Percentiles rank a stretch among this genome's conserved stretches.
phyloP scores from a whole-genome alignment of 2,888 invertebrate species.

The Diogma glabrata region DNA sequence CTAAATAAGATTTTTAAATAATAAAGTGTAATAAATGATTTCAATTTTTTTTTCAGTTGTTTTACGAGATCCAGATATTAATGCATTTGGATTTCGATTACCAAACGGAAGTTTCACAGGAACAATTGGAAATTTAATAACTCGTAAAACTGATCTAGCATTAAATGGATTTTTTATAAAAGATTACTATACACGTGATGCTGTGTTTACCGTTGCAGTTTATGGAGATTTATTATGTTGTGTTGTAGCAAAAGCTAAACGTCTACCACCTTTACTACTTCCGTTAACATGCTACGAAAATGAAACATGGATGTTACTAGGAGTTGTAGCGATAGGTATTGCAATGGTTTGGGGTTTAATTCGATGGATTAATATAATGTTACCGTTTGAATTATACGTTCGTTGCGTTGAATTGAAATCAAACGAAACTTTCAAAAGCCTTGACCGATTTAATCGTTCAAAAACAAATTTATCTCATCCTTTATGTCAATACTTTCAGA shows the following conservation, averaged over 20 bases:
- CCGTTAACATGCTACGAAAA: slow-evolving; percentile 31
- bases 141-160: slow-evolving; percentile 30
- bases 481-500: slow-evolving; percentile 18
- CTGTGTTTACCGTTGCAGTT: slow-evolving; percentile 32
- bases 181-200: slow-evolving; percentile 30
- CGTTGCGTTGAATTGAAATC: too few species aligned
- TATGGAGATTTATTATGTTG: slow-evolving; percentile 35
- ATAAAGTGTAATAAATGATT: too few species aligned
- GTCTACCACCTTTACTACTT: slow-evolving; percentile 33
- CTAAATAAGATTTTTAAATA: too few species aligned
- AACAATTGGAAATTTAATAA: slow-evolving; percentile 30
- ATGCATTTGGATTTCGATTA: slow-evolving; percentile 28
- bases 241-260: slow-evolving; percentile 33
- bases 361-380: slow-evolving; percentile 13
- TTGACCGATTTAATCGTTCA: background rate
- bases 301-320: slow-evolving; percentile 32
- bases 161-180: slow-evolving; percentile 36
- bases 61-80: slow-evolving; percentile 25
- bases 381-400: slow-evolving; percentile 2
- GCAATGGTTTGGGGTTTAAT: slow-evolving; percentile 27
- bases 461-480: background rate
- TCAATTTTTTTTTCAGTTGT: slow-evolving; percentile 23
- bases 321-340: slow-evolving; percentile 23
- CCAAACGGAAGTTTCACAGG: slow-evolving; percentile 33
- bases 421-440: background rate